These are phyloP conservation scores for Vipera latastei DNA, from an alignment of 2,797 vertebrate species.

Conservation along the genomic window DNA sequence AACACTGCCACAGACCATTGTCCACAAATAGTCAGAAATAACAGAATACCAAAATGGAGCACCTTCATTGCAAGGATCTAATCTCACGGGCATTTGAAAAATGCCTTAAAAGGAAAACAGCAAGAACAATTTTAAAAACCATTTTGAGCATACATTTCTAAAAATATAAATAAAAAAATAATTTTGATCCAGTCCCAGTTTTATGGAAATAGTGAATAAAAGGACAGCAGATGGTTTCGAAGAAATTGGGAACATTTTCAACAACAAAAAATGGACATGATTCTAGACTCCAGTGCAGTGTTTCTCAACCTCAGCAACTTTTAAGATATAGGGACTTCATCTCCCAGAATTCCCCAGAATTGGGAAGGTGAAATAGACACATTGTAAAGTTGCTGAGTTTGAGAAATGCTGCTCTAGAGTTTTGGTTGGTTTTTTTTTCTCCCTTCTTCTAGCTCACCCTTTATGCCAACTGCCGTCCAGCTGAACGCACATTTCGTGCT, in stretches of 20 bases:
- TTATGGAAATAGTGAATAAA: neutral
- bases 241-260: neutral
- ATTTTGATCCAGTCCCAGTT: neutral
- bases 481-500: slow-evolving; percentile 81
- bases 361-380: neutral
- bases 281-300: neutral
- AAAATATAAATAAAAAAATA: neutral
- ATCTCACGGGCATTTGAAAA: neutral
- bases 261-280: neutral
- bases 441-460: slow-evolving; percentile 73
- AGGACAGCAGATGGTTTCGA: neutral
- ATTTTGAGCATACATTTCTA: neutral
- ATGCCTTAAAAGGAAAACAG: neutral
- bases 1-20: neutral
- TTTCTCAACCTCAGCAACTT: neutral
- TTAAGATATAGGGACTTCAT: neutral
- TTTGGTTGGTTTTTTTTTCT: neutral
- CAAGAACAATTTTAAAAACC: neutral
- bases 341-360: neutral
- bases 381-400: neutral
- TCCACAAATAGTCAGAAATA: neutral
- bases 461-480: slow-evolving; percentile 82
- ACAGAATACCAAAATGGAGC: neutral
- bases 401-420: neutral
- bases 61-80: neutral